Conservation (phyloP, 2,113 vertebrate genomes). For the Clarias batrachus region DNA sequence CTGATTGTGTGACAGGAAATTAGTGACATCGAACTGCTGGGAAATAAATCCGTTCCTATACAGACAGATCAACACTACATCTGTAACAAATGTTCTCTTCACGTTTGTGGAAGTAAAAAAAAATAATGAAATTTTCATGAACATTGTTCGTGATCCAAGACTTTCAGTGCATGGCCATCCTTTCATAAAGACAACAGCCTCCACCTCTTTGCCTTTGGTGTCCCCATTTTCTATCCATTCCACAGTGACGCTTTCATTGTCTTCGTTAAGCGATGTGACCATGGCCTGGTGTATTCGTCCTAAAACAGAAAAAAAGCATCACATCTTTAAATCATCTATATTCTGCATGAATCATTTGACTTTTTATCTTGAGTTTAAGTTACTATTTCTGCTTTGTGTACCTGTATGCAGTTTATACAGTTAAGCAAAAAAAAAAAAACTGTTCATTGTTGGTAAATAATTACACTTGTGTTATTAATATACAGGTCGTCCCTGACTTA, state of each 20-base stretch:
- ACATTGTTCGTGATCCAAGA: not conserved
- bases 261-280: constrained; percentile 92
- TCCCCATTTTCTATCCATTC: constrained; percentile 98
- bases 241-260: constrained; percentile 92
- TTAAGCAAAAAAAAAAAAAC: not conserved
- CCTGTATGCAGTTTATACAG: not conserved
- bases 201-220: constrained; percentile 95
- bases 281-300: constrained; percentile 95
- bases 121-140: not conserved
- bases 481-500: too few species aligned
- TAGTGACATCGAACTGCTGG: constrained; percentile 29
- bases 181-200: not conserved
- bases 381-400: not conserved
- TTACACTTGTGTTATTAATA: not conserved
- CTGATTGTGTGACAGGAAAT: not conserved
- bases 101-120: not conserved
- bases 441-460: not conserved
- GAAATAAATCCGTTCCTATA: constrained; percentile 15
- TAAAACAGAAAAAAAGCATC: constrained; percentile 56
- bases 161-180: not conserved
- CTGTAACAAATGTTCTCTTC: not conserved
- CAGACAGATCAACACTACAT: not conserved
- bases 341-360: not conserved
- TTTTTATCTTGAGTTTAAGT: not conserved
- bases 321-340: not conserved